Evolutionary conservation across 2,113 vertebrate species (phyloP).

Genomic region (Talpa occidentalis): DNA sequence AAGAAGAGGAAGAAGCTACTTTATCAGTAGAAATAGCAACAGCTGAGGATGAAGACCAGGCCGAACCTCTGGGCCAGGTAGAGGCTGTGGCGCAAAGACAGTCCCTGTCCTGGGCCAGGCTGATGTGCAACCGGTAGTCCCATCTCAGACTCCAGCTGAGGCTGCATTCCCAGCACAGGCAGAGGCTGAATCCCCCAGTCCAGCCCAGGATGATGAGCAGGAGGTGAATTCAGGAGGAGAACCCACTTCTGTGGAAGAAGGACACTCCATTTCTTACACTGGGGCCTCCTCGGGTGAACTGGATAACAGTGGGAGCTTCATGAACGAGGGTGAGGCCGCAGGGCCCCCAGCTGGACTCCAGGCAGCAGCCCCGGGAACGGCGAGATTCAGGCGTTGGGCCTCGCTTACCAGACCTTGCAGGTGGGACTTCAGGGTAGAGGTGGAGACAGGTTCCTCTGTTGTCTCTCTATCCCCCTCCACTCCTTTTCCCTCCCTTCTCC

Average conservation of each 20-base stretch:
- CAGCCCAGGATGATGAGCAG: constrained; percentile 63
- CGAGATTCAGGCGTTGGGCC: constrained; percentile 91
- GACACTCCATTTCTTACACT: constrained; percentile 88
- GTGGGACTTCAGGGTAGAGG: constrained; percentile 78
- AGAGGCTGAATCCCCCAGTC: neutral
- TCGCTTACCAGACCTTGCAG: constrained; percentile 93
- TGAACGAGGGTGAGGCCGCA: constrained; percentile 87
- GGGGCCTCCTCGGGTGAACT: constrained; percentile 90
- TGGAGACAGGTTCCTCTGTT: neutral
- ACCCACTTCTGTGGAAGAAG: constrained; percentile 87
- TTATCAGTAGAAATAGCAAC: constrained; percentile 48
- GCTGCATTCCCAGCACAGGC: neutral
- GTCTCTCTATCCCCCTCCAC: neutral
- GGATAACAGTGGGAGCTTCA: constrained; percentile 88
- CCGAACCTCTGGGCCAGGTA: constrained; percentile 2
- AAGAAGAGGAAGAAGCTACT: constrained; percentile 61
- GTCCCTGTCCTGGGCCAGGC: neutral
- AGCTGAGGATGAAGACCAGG: constrained; percentile 11
- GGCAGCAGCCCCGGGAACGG: constrained; percentile 85
- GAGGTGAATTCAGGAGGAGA: constrained; percentile 84
- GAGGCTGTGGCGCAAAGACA: neutral
- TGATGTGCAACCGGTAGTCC: neutral
- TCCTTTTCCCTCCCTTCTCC: no score
- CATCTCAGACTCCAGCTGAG: neutral
- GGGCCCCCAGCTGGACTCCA: constrained; percentile 16